Percentiles rank a stretch among this genome's conserved stretches.
These are phyloP conservation scores for Chironomus riparius DNA, from an alignment of 2,888 invertebrate genomes.

Conservation along the genomic window DNA sequence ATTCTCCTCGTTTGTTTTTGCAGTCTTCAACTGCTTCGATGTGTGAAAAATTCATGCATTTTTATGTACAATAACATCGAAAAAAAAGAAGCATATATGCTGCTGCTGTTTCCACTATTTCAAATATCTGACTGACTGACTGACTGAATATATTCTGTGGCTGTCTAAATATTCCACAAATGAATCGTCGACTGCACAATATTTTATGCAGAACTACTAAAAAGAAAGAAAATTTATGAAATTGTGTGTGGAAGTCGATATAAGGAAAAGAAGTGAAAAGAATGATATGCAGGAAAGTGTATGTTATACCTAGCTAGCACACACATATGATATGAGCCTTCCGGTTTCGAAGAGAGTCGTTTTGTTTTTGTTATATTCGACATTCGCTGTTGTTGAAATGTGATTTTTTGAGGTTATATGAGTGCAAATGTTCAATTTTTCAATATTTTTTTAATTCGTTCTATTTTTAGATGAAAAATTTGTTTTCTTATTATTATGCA, in stretches of 20 bases:
- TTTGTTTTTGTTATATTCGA: not conserved
- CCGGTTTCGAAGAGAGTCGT: slow-evolving; percentile 12
- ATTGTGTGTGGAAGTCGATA: too few species aligned
- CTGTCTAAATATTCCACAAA: not conserved
- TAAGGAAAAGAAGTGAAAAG: not conserved
- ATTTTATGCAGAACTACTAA: too few species aligned
- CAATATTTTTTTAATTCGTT: not conserved
- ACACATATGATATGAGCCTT: slow-evolving; percentile 11
- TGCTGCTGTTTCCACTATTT: not conserved
- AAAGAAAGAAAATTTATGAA: too few species aligned
- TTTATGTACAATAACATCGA: not conserved
- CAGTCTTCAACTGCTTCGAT: not conserved
- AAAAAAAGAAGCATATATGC: not conserved
- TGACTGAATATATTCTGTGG: not conserved
- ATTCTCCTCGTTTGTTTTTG: too few species aligned
- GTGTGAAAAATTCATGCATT: slow-evolving; percentile 10
- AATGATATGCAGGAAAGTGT: not conserved
- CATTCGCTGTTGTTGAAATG: not conserved
- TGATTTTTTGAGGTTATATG: not conserved
- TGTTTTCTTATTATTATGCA: not conserved
- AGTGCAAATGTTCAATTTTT: not conserved
- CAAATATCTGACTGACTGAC: not conserved
- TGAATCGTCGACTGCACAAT: not conserved
- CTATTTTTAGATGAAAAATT: not conserved
- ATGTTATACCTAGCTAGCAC: not conserved